Base-by-base conservation (phyloP, 2,113 vertebrate species). In the Crocuta crocuta region DNA sequence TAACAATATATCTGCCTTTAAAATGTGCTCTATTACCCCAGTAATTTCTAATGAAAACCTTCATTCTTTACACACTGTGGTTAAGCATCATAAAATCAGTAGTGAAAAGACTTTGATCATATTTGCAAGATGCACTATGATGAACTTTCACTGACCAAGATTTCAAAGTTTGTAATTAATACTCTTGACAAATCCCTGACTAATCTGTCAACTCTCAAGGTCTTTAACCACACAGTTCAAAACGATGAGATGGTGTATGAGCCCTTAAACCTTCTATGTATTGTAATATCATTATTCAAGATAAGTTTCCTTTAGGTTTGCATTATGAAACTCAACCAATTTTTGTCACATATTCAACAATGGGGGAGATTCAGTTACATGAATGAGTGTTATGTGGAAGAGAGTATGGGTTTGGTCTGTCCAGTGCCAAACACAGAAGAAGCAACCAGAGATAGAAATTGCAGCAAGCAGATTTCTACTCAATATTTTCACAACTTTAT, bases 91-190 rank as follows among this genome's bases (percentile, higher is more conserved):
- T 98, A 97, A 98, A 94, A 98, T 98, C 97, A 98, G 97, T 96
- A 97, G 97, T 91, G 97, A 98, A 93, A 98, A 97, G 82, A 92
- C 97, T 98, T 98, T 98, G 97, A 98, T 98, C 97, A 83, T 84
- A 95, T 98, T 97, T 93, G 92, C 94, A 96, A 98, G 95, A 96
- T 97, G 94, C 78, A 80, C 95, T 45, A 26, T 71, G 94, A 97
- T 97, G 97, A 98, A 98, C 97, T 98, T 97, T 98, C 97, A 94
- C 95, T 95, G 84, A 89, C 97, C 89, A 97, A 92, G 96, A 95
- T 97, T 94, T 98, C 96, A 74, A 95, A 74, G 97, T 96, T 84
- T 92, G 76, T 97, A 97, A 98, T 97, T 98, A 97, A 96, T 96
- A 95, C 96, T 98, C 96, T 97, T 92, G 96, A 97, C 94, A 98